Evolutionary conservation across 1,140 invertebrate species (phyloP).

Genomic region (Armadillidium nasatum): DNA sequence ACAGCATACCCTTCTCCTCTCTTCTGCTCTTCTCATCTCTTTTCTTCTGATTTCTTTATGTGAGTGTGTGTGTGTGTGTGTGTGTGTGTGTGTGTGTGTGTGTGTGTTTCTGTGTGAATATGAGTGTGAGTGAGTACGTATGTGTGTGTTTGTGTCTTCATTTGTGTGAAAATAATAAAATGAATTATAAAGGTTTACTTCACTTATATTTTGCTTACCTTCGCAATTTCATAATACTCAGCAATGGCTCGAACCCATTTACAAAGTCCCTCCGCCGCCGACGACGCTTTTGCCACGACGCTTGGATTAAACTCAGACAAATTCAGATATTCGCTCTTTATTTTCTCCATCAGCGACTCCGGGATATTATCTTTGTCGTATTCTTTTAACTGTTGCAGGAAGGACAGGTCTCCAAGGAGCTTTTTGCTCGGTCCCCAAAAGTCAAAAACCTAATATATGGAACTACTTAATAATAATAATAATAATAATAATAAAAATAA

Average conservation of each 20-base stretch:
- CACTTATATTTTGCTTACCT: conserved; percentile 27
- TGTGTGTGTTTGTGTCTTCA: too few species aligned
- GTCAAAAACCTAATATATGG: conserved; percentile 75
- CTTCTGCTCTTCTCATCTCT: too few species aligned
- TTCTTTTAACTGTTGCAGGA: conserved; percentile 76
- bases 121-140: too few species aligned
- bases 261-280: conserved; percentile 86
- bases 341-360: conserved; percentile 72
- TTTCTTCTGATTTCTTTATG: too few species aligned
- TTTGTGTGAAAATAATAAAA: too few species aligned
- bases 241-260: conserved; percentile 70
- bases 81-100: too few species aligned
- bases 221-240: conserved; percentile 37
- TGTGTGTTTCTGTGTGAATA: too few species aligned
- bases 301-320: conserved; percentile 90
- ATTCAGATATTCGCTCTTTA: conserved; percentile 66
- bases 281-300: conserved; percentile 82
- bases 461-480: too few species aligned
- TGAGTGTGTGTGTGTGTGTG: too few species aligned
- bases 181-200: not conserved
- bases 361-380: conserved; percentile 91
- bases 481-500: too few species aligned
- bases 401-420: conserved; percentile 86
- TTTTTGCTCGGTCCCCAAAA: conserved; percentile 89
- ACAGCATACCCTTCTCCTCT: too few species aligned